Evolutionary conservation across 1,140 invertebrate genomes (phyloP), one percentile per base, ranked within the genome.

Genomic region (Drosophila repletoides): DNA sequence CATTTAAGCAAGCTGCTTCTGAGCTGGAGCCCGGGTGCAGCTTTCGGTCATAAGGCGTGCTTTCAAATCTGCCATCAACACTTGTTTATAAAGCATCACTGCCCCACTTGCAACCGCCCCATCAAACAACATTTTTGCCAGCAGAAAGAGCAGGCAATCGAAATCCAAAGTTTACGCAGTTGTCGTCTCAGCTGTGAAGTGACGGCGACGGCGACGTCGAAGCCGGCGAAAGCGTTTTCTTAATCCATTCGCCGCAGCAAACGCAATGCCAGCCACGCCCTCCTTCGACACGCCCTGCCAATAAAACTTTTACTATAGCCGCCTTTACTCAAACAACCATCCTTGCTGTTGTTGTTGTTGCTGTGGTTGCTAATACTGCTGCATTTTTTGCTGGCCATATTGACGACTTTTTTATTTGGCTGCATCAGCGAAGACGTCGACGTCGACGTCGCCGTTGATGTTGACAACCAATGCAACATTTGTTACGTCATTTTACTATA

Each of bases 1-100:
- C 58, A 80, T 79, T 72, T 79, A 80, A 79, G 67, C 56, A 79
- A 74, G 74, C 74, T 73, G 74, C 70, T 58, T 65, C 67, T 73
- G 51, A 72, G 49, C 59, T 60, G 67, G 55, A 31, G 66, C 55
- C 60, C 38, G 60, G 59, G 24, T 68, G 66, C 28, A 43, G 29
- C 38, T 58, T 56, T 40, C 14, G 14, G 45, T 10, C 52, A 24
- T 52, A 52, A 48, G 58, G 49, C 61, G 69, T 72, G 72, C 72
- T 4, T 43, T 48, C 31, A 48, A 67, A 55, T 72, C 56, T 80
- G 75, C 58, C 69, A 80, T 79, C 76, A 79, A 80, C 76, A 80
- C 76, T 80, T 80, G 76, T 80, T 75, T 80, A 80, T 80, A 68
- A 33, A 65, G 24, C 41, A 14, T 12, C 41, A n/a, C 19, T 34